A percentile compares a stretch with the other conserved stretches of the same genome.
Evolutionary conservation across 2,888 invertebrate genomes (phyloP).

Genomic region (Drosophila diplacantha): DNA sequence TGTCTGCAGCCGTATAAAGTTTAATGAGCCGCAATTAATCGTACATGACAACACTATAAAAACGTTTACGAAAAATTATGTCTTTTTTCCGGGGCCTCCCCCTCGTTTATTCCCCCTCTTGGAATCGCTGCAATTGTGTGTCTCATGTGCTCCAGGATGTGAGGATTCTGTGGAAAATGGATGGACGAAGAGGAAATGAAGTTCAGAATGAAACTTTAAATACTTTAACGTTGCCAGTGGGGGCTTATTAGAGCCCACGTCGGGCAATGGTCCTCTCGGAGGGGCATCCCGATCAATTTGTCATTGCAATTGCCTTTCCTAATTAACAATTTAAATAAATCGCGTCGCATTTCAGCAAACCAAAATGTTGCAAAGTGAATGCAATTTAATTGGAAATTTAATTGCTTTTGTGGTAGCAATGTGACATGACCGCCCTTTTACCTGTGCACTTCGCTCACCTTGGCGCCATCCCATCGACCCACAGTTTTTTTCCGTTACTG

Average conservation of each 20-base stretch:
- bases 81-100: constrained; percentile 26
- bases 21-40: constrained; percentile 78
- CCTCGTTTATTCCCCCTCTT: not conserved
- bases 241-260: not conserved
- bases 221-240: not conserved
- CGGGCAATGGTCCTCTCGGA: not conserved
- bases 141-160: constrained; percentile 33
- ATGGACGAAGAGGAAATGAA: not conserved
- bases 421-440: constrained; percentile 45
- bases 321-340: constrained; percentile 75
- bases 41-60: constrained; percentile 76
- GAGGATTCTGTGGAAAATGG: constrained; percentile 4
- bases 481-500: constrained; percentile 39
- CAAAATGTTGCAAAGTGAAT: constrained; percentile 66
- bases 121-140: constrained; percentile 47
- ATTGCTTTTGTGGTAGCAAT: constrained; percentile 71
- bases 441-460: constrained; percentile 18
- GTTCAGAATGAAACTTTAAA: constrained; percentile 15
- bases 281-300: constrained; percentile 44
- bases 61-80: constrained; percentile 70
- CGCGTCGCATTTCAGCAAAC: constrained; percentile 52
- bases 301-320: constrained; percentile 64
- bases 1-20: constrained; percentile 74
- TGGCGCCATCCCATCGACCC: constrained; percentile 8
- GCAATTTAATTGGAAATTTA: constrained; percentile 74